Conservation (phyloP, 1,140 invertebrate genomes). For the Panagrolaimus sp. region DNA sequence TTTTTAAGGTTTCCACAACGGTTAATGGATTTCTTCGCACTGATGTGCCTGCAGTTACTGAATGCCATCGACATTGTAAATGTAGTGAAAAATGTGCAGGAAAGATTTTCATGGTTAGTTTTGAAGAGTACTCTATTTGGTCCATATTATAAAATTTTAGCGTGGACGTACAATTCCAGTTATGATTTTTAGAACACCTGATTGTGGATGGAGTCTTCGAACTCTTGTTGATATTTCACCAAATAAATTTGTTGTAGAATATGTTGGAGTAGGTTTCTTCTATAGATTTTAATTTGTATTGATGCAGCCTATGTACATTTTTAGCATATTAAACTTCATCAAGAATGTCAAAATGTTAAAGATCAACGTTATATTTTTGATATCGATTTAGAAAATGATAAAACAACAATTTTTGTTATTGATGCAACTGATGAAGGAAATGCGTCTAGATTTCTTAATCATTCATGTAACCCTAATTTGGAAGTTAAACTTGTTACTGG, state of each 20-base stretch:
- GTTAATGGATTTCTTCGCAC: no score
- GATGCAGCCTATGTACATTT: neutral
- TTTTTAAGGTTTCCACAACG: no score
- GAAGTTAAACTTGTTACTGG: neutral
- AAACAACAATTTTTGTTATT: neutral
- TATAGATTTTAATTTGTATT: no score
- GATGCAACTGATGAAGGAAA: neutral
- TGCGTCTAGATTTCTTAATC: neutral
- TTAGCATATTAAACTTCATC: neutral
- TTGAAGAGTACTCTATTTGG: no score
- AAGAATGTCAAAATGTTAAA: neutral
- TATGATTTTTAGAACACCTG: neutral
- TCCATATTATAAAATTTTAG: neutral
- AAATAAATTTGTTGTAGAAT: neutral
- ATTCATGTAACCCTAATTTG: neutral
- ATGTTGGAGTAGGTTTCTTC: neutral
- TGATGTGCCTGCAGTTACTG: no score
- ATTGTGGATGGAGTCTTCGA: neutral
- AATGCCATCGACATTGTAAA: no score
- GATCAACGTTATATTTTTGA: neutral
- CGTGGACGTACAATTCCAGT: neutral
- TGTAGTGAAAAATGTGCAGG: no score
- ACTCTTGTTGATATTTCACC: neutral
- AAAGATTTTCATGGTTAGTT: no score
- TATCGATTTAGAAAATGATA: neutral